Evolutionary conservation across 2,888 invertebrate species (phyloP).

Genomic region (Portevinia maculata): DNA sequence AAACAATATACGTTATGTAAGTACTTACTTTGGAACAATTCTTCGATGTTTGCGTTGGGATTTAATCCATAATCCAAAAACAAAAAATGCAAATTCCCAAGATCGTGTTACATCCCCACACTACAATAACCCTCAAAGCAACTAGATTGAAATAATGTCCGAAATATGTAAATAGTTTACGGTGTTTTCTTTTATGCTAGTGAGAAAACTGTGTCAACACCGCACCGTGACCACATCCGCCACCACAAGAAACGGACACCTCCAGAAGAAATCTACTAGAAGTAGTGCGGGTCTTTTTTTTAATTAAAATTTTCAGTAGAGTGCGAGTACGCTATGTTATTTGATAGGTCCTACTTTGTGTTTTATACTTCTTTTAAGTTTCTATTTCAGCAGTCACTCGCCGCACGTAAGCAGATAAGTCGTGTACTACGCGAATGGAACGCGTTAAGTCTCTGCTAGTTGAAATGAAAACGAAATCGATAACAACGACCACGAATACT

Average conservation of each 20-base stretch:
- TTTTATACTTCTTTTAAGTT: conserved; percentile 11
- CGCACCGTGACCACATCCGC: conserved; percentile 27
- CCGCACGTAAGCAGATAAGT: conserved; percentile 50
- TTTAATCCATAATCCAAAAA: conserved; percentile 68
- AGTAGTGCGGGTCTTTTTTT: conserved; percentile 15
- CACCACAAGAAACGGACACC: conserved; percentile 5
- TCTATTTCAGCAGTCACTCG: conserved; percentile 35
- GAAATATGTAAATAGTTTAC: conserved; percentile 47
- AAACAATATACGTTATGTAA: neutral
- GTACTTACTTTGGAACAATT: conserved; percentile 43
- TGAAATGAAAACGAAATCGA: conserved; percentile 70
- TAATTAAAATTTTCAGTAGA: conserved; percentile 34
- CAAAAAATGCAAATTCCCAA: neutral
- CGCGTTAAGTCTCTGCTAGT: conserved; percentile 25
- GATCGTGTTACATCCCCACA: neutral
- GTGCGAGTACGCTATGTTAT: conserved; percentile 31
- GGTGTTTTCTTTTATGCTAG: conserved; percentile 11
- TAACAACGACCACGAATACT: conserved; percentile 24
- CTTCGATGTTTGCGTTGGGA: neutral
- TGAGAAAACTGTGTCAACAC: conserved; percentile 58
- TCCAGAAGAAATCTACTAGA: conserved; percentile 22
- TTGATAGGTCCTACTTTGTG: conserved; percentile 8
- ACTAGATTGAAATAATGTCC: conserved; percentile 16
- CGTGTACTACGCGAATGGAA: conserved; percentile 36
- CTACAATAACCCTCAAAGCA: neutral